Base-by-base conservation (phyloP, 2,888 invertebrate species). In the Rhodophaea formosa region DNA sequence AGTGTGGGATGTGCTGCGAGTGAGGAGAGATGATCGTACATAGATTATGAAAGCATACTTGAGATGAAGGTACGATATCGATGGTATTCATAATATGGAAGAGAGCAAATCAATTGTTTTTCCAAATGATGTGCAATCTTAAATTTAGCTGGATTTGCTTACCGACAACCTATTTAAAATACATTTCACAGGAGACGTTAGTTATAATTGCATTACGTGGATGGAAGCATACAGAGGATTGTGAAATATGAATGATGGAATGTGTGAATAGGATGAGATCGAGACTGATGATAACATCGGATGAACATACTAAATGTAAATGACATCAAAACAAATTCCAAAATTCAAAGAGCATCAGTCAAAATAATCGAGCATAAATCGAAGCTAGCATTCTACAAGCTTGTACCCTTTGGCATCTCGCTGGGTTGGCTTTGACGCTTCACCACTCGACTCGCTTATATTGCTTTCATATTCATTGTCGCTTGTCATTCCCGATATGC, bases 401-500 rank as follows among this genome's bases (percentile, higher is more conserved):
- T 79, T 83, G 86, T 91, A 91, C 91, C 90, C 90, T 90, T 88
- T 90, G 68, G 82, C 76, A 73, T 86, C 83, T 71, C 87, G 89
- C 74, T 88, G 89, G 66, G 86, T 87, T 63, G 88, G 86, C 79
- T 88, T 88, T 69, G 88, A 86, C 62, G 82, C 86, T 67, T 89
- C 88, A 67, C 89, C 88, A 77, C 91, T 90, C 63, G 90, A 91
- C 75, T 91, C 91, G 76, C 90, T 90, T 78, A 90, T 87, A 82
- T 91, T 91, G 87, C 90, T 90, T 70, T 91, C 91, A 79, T 84
- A 91, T 81, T 91, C 91, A 88, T 91, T 92, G 86, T 91, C 92
- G 80, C 92, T 91, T 73, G 92, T 92, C 86, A 92, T 92, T 80
- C 91, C 92, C 72, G 92, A 92, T 80, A 92, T 92, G 88, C 91